These are phyloP conservation scores for Oryzias melastigma DNA, from an alignment of 2,113 vertebrate genomes.

Conservation along the genomic window DNA sequence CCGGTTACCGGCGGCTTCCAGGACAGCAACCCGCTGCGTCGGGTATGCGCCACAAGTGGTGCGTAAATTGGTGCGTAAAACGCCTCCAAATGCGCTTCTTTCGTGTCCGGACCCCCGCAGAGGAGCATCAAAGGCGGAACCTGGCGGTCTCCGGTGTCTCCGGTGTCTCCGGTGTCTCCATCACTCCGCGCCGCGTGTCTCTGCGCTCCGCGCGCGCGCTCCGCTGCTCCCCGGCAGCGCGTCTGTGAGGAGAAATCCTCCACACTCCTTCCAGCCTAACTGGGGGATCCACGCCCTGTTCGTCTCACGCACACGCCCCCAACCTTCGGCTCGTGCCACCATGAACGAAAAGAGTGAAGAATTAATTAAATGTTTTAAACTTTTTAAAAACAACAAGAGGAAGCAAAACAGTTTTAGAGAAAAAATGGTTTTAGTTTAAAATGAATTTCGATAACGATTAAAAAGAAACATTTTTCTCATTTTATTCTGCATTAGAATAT, in stretches of 20 bases:
- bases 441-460: no score
- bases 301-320: constrained; percentile 50
- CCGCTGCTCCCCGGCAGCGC: constrained; percentile 21
- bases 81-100: constrained; percentile 19
- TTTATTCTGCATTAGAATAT: no score
- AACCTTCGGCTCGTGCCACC: constrained; percentile 20
- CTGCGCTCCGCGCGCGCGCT: constrained; percentile 28
- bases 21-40: background rate
- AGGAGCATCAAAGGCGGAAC: background rate
- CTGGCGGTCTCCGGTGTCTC: background rate
- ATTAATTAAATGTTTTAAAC: background rate
- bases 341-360: constrained; percentile 15
- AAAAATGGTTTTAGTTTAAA: constrained; percentile 5
- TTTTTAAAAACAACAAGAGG: constrained; percentile 4
- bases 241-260: constrained; percentile 33
- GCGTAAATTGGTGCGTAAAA: constrained; percentile 33
- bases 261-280: constrained; percentile 28
- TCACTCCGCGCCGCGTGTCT: constrained; percentile 17
- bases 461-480: no score
- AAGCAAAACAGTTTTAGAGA: background rate
- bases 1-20: constrained; percentile 7
- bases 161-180: background rate
- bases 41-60: constrained; percentile 20
- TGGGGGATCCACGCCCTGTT: constrained; percentile 71
- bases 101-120: background rate